phyloP scores from a whole-genome alignment of 2,113 vertebrate species.

The Grammomys dolichurus region DNA sequence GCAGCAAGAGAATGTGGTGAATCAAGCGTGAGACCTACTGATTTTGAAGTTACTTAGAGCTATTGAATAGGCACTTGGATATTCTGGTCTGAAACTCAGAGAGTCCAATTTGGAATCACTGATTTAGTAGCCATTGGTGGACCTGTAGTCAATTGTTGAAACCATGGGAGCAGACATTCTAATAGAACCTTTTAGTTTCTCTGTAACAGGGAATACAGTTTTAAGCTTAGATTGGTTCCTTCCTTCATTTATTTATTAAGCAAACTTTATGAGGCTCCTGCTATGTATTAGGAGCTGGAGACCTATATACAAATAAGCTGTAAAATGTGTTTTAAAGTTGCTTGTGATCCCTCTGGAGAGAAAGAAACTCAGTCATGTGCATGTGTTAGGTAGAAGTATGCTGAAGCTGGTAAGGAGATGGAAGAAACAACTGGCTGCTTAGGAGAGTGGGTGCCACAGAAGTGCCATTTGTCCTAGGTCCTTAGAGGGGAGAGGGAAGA shows the following conservation, averaged over 20 bases:
- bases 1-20: not conserved
- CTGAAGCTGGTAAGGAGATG: not conserved
- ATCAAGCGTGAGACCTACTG: not conserved
- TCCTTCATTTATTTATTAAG: slow-evolving; percentile 47
- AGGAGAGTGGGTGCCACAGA: not conserved
- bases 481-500: not conserved
- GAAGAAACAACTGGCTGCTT: not conserved
- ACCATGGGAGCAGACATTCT: not conserved
- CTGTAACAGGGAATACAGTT: not conserved
- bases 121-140: not conserved
- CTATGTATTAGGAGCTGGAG: not conserved
- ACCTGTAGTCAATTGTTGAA: not conserved
- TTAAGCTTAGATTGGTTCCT: not conserved
- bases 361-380: slow-evolving; percentile 15
- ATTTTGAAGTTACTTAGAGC: not conserved
- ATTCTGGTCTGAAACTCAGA: not conserved
- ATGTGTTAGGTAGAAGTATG: not conserved
- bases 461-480: not conserved
- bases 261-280: slow-evolving; percentile 13
- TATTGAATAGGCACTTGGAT: not conserved
- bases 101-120: not conserved
- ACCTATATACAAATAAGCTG: not conserved
- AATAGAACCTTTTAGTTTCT: slow-evolving; percentile 45
- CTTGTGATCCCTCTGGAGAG: slow-evolving; percentile 12
- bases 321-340: slow-evolving; percentile 6